phyloP scores from a whole-genome alignment of 2,113 vertebrate species.

The Cyphomyrus discorhynchus region DNA sequence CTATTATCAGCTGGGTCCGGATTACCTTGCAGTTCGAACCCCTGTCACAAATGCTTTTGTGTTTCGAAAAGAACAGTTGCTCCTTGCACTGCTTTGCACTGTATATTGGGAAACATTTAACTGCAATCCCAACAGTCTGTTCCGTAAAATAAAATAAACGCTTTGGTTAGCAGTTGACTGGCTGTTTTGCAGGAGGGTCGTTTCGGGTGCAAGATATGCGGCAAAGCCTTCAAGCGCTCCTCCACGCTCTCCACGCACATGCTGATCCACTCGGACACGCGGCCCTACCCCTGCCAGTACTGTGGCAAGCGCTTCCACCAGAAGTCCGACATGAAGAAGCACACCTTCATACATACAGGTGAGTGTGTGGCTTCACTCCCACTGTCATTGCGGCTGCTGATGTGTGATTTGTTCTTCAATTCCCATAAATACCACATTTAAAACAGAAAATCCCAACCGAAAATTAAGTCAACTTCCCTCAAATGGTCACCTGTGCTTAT shows the following conservation, averaged over 20 bases:
- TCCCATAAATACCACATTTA: background rate
- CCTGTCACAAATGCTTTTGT: background rate
- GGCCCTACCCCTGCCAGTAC: conserved; percentile 95
- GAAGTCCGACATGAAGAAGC: conserved; percentile 99
- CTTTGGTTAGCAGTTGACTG: background rate
- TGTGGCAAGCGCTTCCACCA: conserved; percentile 97
- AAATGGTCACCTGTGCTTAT: background rate
- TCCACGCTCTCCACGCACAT: conserved; percentile 93
- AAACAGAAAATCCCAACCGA: background rate
- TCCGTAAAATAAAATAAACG: background rate
- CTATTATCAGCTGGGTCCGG: background rate
- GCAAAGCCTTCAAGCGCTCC: conserved; percentile 94
- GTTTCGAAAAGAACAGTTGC: background rate
- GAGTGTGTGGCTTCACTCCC: conserved; percentile 23
- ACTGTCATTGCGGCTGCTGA: background rate
- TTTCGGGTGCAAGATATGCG: conserved; percentile 94
- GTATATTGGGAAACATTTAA: background rate
- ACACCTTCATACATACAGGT: conserved; percentile 98
- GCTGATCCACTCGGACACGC: conserved; percentile 94
- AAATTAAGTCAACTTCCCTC: background rate
- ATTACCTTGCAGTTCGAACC: background rate
- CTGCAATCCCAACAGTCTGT: background rate
- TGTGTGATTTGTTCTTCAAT: background rate
- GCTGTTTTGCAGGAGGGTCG: conserved; percentile 73
- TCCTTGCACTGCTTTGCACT: background rate